Evolutionary conservation across 1,140 invertebrate species (phyloP).

Genomic region (Nylanderia fulva): DNA sequence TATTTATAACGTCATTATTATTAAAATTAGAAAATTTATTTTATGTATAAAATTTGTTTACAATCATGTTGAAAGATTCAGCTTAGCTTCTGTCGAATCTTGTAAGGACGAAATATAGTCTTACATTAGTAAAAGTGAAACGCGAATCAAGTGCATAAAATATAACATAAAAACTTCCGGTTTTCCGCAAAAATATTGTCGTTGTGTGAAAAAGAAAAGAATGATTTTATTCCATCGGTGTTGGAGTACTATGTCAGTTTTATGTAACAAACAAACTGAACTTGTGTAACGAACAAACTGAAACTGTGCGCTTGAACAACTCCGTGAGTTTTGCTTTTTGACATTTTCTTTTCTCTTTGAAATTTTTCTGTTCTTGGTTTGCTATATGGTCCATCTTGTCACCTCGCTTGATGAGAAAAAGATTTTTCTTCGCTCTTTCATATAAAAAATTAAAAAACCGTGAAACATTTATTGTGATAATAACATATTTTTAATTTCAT

Average conservation of each 20-base stretch:
- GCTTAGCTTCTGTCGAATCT: neutral
- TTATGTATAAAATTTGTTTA: neutral
- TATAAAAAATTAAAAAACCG: neutral
- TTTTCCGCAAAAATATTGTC: slow-evolving; percentile 31
- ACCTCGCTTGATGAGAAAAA: slow-evolving; percentile 17
- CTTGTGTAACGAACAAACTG: slow-evolving; percentile 53
- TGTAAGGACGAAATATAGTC: neutral
- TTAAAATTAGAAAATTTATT: too few species aligned
- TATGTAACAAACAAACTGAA: slow-evolving; percentile 52
- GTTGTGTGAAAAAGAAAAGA: neutral
- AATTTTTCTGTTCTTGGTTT: neutral
- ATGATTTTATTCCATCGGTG: slow-evolving; percentile 18
- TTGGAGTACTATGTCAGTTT: slow-evolving; percentile 27
- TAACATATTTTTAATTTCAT: too few species aligned
- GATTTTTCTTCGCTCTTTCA: neutral
- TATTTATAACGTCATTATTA: too few species aligned
- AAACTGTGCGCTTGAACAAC: slow-evolving; percentile 19
- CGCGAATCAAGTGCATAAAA: neutral
- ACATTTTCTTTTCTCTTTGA: slow-evolving; percentile 35
- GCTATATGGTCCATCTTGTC: slow-evolving; percentile 2
- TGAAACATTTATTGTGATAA: neutral
- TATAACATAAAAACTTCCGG: slow-evolving; percentile 21
- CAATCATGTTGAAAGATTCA: neutral
- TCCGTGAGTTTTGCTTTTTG: slow-evolving; percentile 23
- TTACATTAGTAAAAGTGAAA: slow-evolving; percentile 16